Evolutionary conservation across 2,797 vertebrate genomes (phyloP).

Genomic region (Cossypha polioptera): DNA sequence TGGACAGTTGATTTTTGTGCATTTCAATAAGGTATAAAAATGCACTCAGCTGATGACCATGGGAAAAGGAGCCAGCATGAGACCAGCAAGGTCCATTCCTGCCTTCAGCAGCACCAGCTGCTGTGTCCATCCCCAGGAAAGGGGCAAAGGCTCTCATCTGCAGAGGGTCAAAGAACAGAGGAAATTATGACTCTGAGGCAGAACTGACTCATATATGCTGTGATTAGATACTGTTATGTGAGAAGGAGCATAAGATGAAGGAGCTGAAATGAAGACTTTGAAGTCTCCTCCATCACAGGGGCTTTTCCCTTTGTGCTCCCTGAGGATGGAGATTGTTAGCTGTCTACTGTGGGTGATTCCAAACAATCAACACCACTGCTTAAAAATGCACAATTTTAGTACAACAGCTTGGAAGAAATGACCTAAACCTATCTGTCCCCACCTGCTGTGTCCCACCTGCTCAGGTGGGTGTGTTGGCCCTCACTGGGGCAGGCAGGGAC

Average conservation of each 20-base stretch:
- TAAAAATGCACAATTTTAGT: neutral
- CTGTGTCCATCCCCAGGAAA: neutral
- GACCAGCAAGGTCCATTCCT: neutral
- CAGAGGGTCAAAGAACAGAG: conserved; percentile 16
- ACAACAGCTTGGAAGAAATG: neutral
- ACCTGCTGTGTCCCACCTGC: neutral
- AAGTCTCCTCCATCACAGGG: neutral
- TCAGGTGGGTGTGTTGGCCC: neutral
- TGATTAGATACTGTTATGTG: neutral
- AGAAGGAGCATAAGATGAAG: neutral
- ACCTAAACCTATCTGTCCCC: neutral
- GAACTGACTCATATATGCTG: neutral
- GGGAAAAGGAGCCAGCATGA: neutral
- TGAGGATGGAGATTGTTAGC: neutral
- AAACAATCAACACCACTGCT: neutral
- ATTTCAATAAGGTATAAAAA: conserved; percentile 11
- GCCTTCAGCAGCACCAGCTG: neutral
- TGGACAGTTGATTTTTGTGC: conserved; percentile 7
- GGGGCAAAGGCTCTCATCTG: neutral
- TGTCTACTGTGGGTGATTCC: neutral
- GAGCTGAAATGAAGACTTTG: neutral
- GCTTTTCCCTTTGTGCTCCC: fast-evolving
- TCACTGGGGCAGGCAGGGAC: neutral
- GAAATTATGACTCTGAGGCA: neutral
- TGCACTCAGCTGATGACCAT: neutral